Evolutionary conservation across 2,888 invertebrate genomes (phyloP), one percentile per base, ranked within the genome.

Genomic region (Lasioglossum morio): DNA sequence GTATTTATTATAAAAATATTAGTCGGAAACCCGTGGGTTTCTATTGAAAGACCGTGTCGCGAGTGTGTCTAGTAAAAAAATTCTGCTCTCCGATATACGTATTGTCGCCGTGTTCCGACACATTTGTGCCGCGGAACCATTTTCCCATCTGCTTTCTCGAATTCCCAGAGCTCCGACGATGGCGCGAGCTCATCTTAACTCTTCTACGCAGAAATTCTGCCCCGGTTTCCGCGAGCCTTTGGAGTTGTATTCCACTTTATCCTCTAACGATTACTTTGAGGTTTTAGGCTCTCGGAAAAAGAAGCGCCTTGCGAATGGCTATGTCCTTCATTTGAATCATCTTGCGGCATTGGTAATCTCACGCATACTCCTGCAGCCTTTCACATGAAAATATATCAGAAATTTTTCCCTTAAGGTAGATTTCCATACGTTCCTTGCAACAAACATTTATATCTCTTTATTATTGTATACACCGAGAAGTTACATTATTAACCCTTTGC

Each of bases 121-220:
- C 46, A 46, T 57, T 84, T 63, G 30, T 12, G 48, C 10, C 79
- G 30, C 30, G 23, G 70, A 57, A 48, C 37, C 66, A 40, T 85
- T 79, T 79, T 57, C 40, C 43, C 40, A 72, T 72, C 63, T 76
- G 66, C 46, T 72, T 66, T 69, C 79, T 75, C 74, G 85, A 85
- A 85, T 77, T 85, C 73, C 73, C 85, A 34, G 8, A 23, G 77
- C 70, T 30, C 14, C 77, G 43, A 16, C 40, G 70, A 43, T n/a
- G 73, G 57, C 85, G 73, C 85, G 79, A 66, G 57, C 85, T 73
- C 77, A 34, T 80, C 85, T 79, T 80, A 85, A 85, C 79, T 85
- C 85, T 63, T 34, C 76, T 48, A 63, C 63, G 79, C 30, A 70
- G 48, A 53, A 85, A 74, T 70, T 80, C 43, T 19, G n/a, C 14